A percentile compares a stretch with the other conserved stretches of the same genome.
These are phyloP conservation scores for Callipepla squamata DNA, from an alignment of 2,113 vertebrate genomes.

Conservation along the genomic window DNA sequence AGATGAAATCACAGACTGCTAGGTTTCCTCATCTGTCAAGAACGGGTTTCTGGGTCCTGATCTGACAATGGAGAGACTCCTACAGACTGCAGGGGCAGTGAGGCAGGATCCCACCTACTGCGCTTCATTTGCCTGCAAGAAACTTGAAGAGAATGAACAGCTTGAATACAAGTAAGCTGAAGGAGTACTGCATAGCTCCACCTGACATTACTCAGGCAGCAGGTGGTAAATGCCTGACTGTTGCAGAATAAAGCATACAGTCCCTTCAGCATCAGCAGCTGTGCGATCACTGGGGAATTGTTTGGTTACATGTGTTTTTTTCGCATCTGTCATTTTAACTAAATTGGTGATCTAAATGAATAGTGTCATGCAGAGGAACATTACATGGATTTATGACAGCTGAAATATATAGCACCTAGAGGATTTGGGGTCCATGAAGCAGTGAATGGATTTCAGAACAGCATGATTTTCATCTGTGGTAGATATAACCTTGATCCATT, in stretches of 20 bases:
- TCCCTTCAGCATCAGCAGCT: conserved; percentile 56
- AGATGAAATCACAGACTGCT: not conserved
- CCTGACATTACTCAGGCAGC: conserved; percentile 17
- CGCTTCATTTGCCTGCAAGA: not conserved
- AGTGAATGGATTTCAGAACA: conserved; percentile 45
- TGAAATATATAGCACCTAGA: conserved; percentile 29
- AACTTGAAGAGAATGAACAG: not conserved
- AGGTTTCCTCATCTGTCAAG: not conserved
- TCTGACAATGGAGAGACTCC: not conserved
- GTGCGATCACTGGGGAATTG: conserved; percentile 29
- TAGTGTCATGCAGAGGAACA: conserved; percentile 12
- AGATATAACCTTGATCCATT: conserved; percentile 51
- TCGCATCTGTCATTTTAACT: conserved; percentile 55
- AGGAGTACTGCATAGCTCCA: not conserved
- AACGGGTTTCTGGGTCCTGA: not conserved
- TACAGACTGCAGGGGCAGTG: not conserved
- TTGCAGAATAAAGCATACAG: not conserved
- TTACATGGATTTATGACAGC: conserved; percentile 54
- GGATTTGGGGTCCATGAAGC: not conserved
- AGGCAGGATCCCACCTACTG: not conserved
- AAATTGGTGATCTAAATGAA: conserved; percentile 62
- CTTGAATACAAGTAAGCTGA: not conserved
- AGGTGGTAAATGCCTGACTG: conserved; percentile 53
- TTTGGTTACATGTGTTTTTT: conserved; percentile 35
- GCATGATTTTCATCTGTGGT: conserved; percentile 30